Conservation (phyloP, 2,888 invertebrate genomes). For the Eupithecia centaureata region DNA sequence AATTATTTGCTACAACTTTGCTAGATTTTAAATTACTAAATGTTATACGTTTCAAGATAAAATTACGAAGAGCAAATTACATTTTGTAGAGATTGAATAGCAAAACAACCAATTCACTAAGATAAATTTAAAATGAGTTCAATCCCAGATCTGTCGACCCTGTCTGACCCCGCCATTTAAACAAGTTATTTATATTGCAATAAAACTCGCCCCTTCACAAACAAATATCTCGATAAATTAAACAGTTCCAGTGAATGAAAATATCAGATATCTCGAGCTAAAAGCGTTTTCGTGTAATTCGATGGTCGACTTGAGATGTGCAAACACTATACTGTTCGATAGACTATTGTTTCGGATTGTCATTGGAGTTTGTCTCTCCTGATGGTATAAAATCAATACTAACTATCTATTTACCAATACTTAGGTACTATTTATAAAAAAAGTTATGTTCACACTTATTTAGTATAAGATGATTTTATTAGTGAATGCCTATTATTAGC, state of each 20-base stretch:
- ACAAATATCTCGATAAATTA: constrained; percentile 46
- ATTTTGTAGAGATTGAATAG: constrained; percentile 3
- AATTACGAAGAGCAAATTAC: not conserved
- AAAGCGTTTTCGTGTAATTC: constrained; percentile 57
- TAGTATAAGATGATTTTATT: too few species aligned
- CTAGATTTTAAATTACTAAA: constrained; percentile 1
- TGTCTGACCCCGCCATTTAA: constrained; percentile 26
- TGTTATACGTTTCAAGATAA: not conserved
- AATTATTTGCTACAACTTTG: not conserved
- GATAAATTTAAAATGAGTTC: constrained; percentile 29
- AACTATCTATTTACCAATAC: too few species aligned
- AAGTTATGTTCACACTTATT: too few species aligned
- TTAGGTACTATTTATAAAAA: too few species aligned
- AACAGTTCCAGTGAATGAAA: constrained; percentile 42
- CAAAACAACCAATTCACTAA: constrained; percentile 20
- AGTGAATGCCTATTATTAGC: too few species aligned
- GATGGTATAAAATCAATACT: too few species aligned
- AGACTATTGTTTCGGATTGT: constrained; percentile 7
- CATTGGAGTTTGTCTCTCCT: not conserved
- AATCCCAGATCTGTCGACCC: constrained; percentile 26
- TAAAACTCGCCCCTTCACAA: constrained; percentile 42
- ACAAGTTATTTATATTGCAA: constrained; percentile 42
- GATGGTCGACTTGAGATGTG: constrained; percentile 31
- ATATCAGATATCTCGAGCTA: constrained; percentile 55
- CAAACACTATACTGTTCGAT: constrained; percentile 39